A percentile compares a stretch with the other conserved stretches of the same genome.
phyloP scores from a whole-genome alignment of 1,140 invertebrate genomes.

The Leptopilina boulardi region DNA sequence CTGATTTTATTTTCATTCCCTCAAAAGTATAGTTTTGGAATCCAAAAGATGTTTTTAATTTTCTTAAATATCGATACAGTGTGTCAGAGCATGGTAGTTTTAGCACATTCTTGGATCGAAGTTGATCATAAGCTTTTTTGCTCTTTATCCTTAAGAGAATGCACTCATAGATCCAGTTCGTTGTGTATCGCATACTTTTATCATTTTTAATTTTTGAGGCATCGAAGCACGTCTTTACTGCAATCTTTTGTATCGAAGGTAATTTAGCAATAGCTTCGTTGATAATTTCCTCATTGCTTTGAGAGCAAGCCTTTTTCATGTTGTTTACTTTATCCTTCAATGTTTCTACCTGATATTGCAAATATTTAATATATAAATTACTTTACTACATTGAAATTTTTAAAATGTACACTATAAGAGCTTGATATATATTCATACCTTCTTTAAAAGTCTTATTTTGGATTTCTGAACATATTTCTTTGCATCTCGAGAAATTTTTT shows the following conservation, averaged over 20 bases:
- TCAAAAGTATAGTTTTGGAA: constrained; percentile 37
- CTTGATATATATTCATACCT: neutral
- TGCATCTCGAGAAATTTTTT: neutral
- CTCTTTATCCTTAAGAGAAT: constrained; percentile 43
- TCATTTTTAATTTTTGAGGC: neutral
- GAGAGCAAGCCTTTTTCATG: neutral
- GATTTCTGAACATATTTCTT: neutral
- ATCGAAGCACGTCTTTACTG: neutral
- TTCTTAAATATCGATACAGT: constrained; percentile 40
- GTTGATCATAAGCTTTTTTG: constrained; percentile 34
- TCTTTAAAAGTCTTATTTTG: neutral
- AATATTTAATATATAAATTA: neutral
- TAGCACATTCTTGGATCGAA: constrained; percentile 30
- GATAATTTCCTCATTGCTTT: neutral
- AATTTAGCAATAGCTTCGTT: neutral
- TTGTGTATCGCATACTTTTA: constrained; percentile 29
- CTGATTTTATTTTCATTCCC: constrained; percentile 33
- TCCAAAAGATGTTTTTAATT: constrained; percentile 35
- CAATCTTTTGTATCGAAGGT: neutral
- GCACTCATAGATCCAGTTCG: constrained; percentile 43
- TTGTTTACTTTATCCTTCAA: neutral
- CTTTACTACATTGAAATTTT: neutral
- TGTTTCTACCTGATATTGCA: neutral
- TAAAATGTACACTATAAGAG: neutral
- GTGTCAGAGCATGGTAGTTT: constrained; percentile 35